These are phyloP conservation scores for Pseudomyrmex pallidus DNA, from an alignment of 1,140 invertebrate genomes.

Conservation along the genomic window DNA sequence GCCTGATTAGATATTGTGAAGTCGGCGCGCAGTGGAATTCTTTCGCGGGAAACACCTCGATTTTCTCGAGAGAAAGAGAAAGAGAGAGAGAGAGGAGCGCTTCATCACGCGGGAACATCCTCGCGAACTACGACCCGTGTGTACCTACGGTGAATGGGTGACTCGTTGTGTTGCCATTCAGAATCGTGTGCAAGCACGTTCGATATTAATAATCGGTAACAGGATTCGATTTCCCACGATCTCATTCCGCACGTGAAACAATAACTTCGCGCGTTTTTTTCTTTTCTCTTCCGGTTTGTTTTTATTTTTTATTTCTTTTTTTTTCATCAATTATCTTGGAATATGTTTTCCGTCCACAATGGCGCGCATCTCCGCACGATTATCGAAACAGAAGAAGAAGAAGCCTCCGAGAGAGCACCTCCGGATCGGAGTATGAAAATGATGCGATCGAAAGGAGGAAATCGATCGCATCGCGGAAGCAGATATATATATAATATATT, in stretches of 20 bases:
- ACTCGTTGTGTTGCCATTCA: slow-evolving; percentile 6
- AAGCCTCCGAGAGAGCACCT: neutral
- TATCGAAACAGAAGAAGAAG: neutral
- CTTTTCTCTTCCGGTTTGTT: too few species aligned
- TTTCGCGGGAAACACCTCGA: slow-evolving; percentile 59
- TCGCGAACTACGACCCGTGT: neutral
- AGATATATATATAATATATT: slow-evolving; percentile 55
- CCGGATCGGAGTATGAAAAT: slow-evolving; percentile 46
- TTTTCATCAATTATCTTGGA: neutral
- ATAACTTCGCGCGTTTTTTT: neutral
- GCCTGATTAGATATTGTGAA: slow-evolving; percentile 66
- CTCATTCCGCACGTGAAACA: too few species aligned
- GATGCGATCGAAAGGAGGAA: slow-evolving; percentile 47
- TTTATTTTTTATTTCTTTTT: neutral
- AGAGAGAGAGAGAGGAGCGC: slow-evolving; percentile 12
- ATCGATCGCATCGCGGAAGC: slow-evolving; percentile 34
- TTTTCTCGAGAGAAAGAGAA: slow-evolving; percentile 30
- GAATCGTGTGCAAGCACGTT: neutral
- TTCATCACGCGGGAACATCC: slow-evolving; percentile 56
- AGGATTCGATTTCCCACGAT: slow-evolving; percentile 3
- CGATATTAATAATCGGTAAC: slow-evolving; percentile 16
- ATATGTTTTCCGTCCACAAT: neutral
- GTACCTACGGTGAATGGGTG: slow-evolving; percentile 2
- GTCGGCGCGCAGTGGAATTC: slow-evolving; percentile 49
- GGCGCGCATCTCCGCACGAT: neutral